These are phyloP conservation scores for Gambusia yucatana DNA, from an alignment of 2,797 vertebrate genomes.

Conservation along the genomic window DNA sequence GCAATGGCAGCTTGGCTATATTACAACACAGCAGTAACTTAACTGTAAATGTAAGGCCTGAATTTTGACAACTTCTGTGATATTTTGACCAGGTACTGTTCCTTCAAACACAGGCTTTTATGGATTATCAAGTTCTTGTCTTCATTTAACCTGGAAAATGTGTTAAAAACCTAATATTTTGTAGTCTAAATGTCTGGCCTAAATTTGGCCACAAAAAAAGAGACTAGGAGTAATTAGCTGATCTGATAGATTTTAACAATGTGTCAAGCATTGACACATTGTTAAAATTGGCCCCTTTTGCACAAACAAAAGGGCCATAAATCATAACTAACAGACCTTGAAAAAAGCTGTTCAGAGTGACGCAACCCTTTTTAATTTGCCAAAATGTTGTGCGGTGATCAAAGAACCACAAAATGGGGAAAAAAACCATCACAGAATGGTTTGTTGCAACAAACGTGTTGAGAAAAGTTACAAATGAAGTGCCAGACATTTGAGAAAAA, in stretches of 20 bases:
- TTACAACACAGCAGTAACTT: constrained; percentile 17
- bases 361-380: neutral
- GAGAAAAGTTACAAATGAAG: neutral
- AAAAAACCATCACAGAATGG: neutral
- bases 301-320: neutral
- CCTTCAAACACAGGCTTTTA: neutral
- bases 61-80: constrained; percentile 9
- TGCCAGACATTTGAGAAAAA: neutral
- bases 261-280: neutral
- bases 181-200: neutral
- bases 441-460: neutral
- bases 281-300: no score
- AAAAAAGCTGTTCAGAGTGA: neutral
- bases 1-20: constrained; percentile 36
- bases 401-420: neutral
- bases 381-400: neutral
- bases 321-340: neutral
- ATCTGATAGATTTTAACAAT: neutral
- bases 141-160: neutral
- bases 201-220: neutral
- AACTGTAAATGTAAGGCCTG: neutral
- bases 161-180: neutral
- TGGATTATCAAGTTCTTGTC: neutral
- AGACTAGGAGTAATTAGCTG: neutral
- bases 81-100: neutral